Evolutionary conservation across 2,797 vertebrate genomes (phyloP), one percentile per base, ranked within the genome.

Genomic region (Anomalospiza imberbis): DNA sequence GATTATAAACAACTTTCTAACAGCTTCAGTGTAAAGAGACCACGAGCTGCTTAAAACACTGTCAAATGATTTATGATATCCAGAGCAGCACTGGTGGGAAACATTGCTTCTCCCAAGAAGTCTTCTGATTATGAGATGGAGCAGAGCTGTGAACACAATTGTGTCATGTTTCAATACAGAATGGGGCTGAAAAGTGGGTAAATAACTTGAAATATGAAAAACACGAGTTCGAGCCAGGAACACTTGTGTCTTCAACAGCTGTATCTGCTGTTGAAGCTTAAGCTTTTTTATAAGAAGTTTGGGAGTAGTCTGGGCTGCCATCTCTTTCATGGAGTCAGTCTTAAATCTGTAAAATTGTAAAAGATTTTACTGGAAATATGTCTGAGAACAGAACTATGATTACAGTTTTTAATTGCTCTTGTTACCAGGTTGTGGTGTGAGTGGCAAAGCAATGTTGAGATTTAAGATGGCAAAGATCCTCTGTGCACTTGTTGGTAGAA

Each of bases 331-430:
- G 44, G 73, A 88, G 72, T 89, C 58, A 83, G 51, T 74, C 71
- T 50, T 63, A 73, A 83, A 61, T 44, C 77, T 91, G 82, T 89
- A 93, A 95, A 88, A 50, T 31, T 28, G 17, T 50, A 77, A 62
- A 91, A 86, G 2, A 80, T 61, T 78, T 73, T 80, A 80, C 82
- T 91, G 70, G 60, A 93, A 94, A 61, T 50, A 58, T 80, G 66
- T 57, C 58, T 36, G 77, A 89, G 77, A 71, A 67, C 1, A 9
- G 72, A 51, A 70, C 58, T 80, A 36, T 12, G 19, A 65, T 63
- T 77, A 42, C 20, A 71, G 19, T 36, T 75, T 82, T 66, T 66
- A 58, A 13, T 58, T 89, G 61, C 65, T 89, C 31, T 63, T 67
- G 22, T 66, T 89, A 40, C 42, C 8, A 21, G 61, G 19, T 32